These are phyloP conservation scores for Orthonevra nobilis DNA, from an alignment of 2,888 invertebrate genomes.

Conservation along the genomic window DNA sequence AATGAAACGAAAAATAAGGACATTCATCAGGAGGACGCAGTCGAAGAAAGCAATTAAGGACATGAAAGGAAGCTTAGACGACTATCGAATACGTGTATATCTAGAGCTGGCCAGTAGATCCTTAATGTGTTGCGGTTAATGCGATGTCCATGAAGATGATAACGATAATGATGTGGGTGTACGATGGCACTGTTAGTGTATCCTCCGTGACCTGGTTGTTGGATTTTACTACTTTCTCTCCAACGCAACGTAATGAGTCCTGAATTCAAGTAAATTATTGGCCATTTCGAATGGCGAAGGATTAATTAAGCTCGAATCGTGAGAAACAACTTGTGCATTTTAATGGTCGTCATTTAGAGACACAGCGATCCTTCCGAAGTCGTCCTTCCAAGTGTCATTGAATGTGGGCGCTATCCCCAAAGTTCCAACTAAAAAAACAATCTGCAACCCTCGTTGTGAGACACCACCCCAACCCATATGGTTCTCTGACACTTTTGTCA, in stretches of 20 bases:
- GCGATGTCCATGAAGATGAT: constrained; percentile 69
- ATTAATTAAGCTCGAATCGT: constrained; percentile 74
- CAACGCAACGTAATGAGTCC: constrained; percentile 56
- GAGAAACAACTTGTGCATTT: constrained; percentile 74
- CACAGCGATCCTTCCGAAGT: constrained; percentile 11
- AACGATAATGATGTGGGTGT: constrained; percentile 67
- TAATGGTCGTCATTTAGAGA: constrained; percentile 72
- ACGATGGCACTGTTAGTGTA: constrained; percentile 15
- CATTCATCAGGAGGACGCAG: constrained; percentile 67
- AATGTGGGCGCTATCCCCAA: constrained; percentile 26
- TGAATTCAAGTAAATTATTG: constrained; percentile 72
- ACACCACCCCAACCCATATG: background rate
- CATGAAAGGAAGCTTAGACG: constrained; percentile 79
- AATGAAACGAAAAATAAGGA: constrained; percentile 68
- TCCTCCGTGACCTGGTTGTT: constrained; percentile 66
- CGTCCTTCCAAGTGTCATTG: constrained; percentile 63
- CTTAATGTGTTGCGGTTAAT: constrained; percentile 68
- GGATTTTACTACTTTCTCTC: constrained; percentile 52
- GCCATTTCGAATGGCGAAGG: constrained; percentile 71
- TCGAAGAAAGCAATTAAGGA: constrained; percentile 79
- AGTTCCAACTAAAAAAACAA: background rate
- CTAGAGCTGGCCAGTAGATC: constrained; percentile 10
- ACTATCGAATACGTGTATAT: constrained; percentile 54
- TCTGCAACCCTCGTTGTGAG: background rate
- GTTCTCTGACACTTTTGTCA: constrained; percentile 42